These are phyloP conservation scores for Callyntrura guangdongensis DNA, from an alignment of 2,888 invertebrate species.

Conservation along the genomic window DNA sequence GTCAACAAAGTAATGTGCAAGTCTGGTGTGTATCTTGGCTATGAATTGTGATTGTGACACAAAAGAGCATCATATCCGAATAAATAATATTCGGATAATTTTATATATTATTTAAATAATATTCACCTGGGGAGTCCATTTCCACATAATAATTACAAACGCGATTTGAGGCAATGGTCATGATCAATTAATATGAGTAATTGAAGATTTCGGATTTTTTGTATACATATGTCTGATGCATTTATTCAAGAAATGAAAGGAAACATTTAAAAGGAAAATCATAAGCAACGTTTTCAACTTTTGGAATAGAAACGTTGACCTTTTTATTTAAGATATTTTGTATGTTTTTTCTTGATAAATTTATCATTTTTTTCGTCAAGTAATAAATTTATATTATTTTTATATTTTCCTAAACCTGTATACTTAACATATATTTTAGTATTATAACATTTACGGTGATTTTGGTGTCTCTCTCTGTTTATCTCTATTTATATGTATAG, in stretches of 20 bases:
- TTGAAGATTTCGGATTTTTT: background rate
- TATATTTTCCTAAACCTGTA: background rate
- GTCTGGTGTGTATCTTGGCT: no score
- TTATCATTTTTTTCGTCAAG: conserved; percentile 49
- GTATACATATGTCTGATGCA: background rate
- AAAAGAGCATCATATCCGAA: no score
- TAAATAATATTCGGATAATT: no score
- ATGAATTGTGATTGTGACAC: no score
- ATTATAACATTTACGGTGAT: conserved; percentile 11
- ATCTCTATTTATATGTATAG: background rate
- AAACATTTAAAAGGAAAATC: background rate
- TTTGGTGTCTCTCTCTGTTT: background rate
- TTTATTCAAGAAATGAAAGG: no score
- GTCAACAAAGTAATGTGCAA: no score
- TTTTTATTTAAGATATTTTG: conserved; percentile 5
- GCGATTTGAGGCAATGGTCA: no score
- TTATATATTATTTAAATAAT: no score
- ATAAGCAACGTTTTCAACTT: background rate
- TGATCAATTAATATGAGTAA: background rate
- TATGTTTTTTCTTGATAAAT: conserved; percentile 1
- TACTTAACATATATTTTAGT: background rate
- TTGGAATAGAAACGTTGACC: conserved; percentile 33
- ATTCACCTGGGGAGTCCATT: no score
- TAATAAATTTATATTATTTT: conserved; percentile 38
- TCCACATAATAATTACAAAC: no score